These are phyloP conservation scores for Synergus japonicus DNA, from an alignment of 2,888 invertebrate genomes.

Conservation along the genomic window DNA sequence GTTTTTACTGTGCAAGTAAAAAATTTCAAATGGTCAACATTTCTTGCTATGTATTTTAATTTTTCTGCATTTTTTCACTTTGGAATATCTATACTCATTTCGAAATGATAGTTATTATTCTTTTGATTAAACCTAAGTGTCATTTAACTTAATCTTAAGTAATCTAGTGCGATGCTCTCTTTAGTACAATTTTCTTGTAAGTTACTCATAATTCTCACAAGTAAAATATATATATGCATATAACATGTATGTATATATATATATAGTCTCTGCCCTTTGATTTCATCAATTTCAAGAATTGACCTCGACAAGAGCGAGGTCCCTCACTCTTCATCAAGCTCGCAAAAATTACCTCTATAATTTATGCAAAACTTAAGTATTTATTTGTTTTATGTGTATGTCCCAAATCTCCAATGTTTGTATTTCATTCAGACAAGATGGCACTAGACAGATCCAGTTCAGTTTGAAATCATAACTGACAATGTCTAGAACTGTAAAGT, in stretches of 20 bases:
- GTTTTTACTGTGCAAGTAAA: no score
- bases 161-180: neutral
- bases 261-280: neutral
- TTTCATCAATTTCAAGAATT: neutral
- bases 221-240: neutral
- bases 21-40: neutral
- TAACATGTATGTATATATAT: neutral
- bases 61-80: neutral
- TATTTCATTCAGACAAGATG: conserved; percentile 2
- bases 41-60: neutral
- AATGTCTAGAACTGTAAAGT: neutral
- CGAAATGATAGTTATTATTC: neutral
- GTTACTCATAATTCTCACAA: neutral
- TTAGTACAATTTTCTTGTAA: neutral
- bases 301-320: neutral
- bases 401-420: neutral
- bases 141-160: conserved; percentile 7
- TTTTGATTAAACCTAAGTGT: neutral
- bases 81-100: neutral
- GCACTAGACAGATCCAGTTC: neutral
- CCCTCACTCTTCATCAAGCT: neutral
- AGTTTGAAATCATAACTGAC: neutral
- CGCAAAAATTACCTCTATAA: neutral
- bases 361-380: neutral
- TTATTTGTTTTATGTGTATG: neutral